Evolutionary conservation across 2,888 invertebrate species (phyloP).

Genomic region (Conistra vaccinii): DNA sequence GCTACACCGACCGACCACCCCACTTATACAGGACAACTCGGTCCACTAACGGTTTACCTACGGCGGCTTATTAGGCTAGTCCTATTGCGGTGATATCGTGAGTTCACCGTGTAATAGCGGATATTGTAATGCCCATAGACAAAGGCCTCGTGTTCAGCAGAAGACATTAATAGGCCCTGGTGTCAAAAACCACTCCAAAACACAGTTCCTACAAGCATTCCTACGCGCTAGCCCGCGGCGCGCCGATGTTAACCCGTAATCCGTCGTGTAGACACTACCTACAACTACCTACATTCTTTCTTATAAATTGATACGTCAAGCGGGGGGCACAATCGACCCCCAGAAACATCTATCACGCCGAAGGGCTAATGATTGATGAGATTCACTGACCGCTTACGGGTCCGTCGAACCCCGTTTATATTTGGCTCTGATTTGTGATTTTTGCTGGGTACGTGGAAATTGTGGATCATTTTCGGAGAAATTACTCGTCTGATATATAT

Average conservation of each 20-base stretch:
- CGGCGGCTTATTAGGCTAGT: background rate
- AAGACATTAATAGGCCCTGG: constrained; percentile 8
- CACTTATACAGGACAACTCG: no score
- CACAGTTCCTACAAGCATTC: constrained; percentile 30
- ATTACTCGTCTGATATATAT: constrained; percentile 49
- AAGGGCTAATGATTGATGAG: constrained; percentile 86
- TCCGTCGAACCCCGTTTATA: constrained; percentile 67
- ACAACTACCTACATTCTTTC: constrained; percentile 85
- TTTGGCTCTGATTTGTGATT: constrained; percentile 64
- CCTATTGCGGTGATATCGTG: no score
- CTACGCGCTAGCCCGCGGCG: background rate
- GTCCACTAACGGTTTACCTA: background rate
- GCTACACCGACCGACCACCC: no score
- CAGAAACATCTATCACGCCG: constrained; percentile 82
- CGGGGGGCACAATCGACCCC: constrained; percentile 82
- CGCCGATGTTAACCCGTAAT: constrained; percentile 75
- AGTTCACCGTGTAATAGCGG: background rate
- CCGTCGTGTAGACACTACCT: constrained; percentile 78
- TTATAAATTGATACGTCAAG: constrained; percentile 89
- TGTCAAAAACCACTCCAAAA: background rate
- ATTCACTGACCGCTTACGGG: constrained; percentile 77
- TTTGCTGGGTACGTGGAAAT: constrained; percentile 55
- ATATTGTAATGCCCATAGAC: background rate
- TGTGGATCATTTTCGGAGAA: constrained; percentile 48
- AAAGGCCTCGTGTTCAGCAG: background rate